These are phyloP conservation scores for Celastrina argiolus DNA, from an alignment of 2,888 invertebrate species.

Conservation along the genomic window DNA sequence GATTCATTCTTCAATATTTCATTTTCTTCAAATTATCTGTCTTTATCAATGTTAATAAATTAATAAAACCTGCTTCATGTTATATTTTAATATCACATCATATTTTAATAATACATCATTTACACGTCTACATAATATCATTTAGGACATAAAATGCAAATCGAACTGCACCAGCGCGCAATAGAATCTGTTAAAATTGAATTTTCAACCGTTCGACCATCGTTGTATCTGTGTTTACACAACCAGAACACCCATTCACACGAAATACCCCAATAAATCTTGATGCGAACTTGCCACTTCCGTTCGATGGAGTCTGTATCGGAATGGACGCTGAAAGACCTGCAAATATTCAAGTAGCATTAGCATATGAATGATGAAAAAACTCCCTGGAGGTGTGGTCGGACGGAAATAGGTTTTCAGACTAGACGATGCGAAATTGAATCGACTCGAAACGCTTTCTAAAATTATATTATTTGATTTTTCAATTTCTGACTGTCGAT, in stretches of 20 bases:
- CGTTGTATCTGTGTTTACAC: conserved; percentile 9
- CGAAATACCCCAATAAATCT: conserved; percentile 37
- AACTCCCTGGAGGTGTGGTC: conserved; percentile 58
- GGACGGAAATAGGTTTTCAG: conserved; percentile 52
- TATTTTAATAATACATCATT: background rate
- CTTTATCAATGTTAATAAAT: no score
- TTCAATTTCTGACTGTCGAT: background rate
- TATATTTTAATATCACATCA: background rate
- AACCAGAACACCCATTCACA: conserved; percentile 15
- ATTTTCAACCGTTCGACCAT: conserved; percentile 3
- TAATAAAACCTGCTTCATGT: no score
- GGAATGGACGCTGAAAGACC: conserved; percentile 37
- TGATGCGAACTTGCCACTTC: conserved; percentile 37
- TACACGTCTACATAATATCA: no score
- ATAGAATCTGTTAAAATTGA: background rate
- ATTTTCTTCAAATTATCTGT: no score
- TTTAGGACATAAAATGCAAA: background rate
- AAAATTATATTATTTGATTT: background rate
- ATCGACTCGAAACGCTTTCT: conserved; percentile 21
- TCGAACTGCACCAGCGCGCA: background rate
- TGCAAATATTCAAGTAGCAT: conserved; percentile 49
- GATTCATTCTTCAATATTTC: no score
- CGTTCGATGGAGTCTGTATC: conserved; percentile 35
- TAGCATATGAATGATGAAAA: conserved; percentile 73
- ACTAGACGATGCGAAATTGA: conserved; percentile 7